These are phyloP conservation scores for Phaethon lepturus DNA, from an alignment of 2,113 vertebrate species.

Conservation along the genomic window DNA sequence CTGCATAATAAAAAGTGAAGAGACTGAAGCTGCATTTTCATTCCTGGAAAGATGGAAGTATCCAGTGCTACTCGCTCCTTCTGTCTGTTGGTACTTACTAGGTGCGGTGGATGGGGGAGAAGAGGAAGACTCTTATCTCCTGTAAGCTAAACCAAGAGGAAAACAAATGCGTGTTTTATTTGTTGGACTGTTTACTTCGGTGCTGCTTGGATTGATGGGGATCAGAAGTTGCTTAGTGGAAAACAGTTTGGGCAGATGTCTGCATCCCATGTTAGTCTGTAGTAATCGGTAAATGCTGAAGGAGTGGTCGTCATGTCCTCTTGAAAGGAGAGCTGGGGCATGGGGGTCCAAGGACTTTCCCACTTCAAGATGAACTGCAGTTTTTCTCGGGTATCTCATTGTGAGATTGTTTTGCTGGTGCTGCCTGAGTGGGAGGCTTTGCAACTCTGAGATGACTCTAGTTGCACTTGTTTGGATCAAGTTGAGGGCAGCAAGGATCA, in stretches of 20 bases:
- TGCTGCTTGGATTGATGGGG: background rate
- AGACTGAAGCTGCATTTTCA: background rate
- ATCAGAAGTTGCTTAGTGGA: background rate
- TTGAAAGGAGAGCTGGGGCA: background rate
- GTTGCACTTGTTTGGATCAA: background rate
- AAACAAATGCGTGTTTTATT: background rate
- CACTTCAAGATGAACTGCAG: background rate
- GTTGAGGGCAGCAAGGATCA: background rate
- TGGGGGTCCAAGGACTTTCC: background rate
- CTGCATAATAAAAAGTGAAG: background rate
- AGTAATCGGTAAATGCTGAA: background rate
- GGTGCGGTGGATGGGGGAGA: background rate
- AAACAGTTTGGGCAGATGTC: background rate
- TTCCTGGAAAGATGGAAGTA: background rate
- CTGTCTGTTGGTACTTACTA: background rate
- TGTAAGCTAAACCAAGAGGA: background rate
- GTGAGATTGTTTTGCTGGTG: background rate
- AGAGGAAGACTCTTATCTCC: background rate
- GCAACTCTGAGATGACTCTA: background rate
- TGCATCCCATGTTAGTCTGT: rapidly evolving
- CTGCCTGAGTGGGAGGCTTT: background rate
- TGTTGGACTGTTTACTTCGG: background rate
- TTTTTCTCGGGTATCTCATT: rapidly evolving
- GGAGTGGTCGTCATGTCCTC: background rate
- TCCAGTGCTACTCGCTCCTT: background rate